Conservation (phyloP, 2,797 vertebrate species). For the Poeciliopsis gracilis region DNA sequence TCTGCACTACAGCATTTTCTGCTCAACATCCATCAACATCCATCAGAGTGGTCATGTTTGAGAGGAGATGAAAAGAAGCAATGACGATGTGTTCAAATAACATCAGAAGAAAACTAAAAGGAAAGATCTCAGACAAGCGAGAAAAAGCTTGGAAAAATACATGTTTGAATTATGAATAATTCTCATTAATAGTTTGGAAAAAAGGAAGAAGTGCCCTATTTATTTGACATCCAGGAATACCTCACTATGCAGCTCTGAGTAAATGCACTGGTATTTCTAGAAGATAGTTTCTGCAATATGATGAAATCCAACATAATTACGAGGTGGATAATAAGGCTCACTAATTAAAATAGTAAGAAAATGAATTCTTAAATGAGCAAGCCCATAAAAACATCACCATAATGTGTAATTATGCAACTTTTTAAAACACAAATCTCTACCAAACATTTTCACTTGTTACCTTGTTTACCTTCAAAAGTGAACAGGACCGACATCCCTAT, state of each 20-base stretch:
- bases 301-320: not conserved
- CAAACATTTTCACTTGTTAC: not conserved
- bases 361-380: not conserved
- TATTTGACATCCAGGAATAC: constrained; percentile 1
- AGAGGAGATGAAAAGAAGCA: not conserved
- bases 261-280: not conserved
- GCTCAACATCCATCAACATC: constrained; percentile 9
- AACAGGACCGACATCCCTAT: not conserved
- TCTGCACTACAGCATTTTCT: constrained; percentile 21
- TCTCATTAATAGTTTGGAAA: constrained; percentile 7
- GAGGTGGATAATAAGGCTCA: not conserved
- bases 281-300: not conserved
- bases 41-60: not conserved
- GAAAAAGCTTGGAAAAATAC: constrained; percentile 4
- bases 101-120: constrained; percentile 20
- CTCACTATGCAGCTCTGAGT: not conserved
- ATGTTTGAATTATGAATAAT: constrained; percentile 2
- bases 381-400: not conserved
- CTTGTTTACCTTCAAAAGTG: not conserved
- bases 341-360: not conserved
- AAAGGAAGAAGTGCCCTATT: not conserved
- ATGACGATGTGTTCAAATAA: not conserved
- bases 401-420: not conserved
- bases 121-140: not conserved
- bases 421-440: not conserved